A percentile compares a stretch with the other conserved stretches of the same genome.
Evolutionary conservation across 2,113 vertebrate species (phyloP).

Genomic region (Mus spicilegus): DNA sequence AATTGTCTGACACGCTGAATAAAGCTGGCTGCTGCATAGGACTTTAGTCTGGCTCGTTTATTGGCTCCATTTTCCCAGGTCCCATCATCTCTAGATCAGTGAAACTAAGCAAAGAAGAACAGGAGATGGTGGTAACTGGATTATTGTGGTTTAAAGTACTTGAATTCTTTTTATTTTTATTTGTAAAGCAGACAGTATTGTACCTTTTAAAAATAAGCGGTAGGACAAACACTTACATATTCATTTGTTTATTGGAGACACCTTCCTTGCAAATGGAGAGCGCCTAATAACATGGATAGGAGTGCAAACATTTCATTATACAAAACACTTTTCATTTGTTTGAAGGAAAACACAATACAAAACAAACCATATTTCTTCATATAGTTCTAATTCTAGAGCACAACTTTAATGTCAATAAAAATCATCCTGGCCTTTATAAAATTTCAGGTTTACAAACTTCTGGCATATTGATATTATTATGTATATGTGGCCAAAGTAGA

Average conservation of each 20-base stretch:
- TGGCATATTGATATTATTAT: not conserved
- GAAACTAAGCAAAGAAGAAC: not conserved
- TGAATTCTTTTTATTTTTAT: slow-evolving; percentile 31
- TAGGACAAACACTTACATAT: not conserved
- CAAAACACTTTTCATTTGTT: slow-evolving; percentile 26
- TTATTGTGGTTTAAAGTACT: not conserved
- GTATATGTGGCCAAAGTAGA: not conserved
- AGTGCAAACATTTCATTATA: not conserved
- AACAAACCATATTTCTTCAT: not conserved
- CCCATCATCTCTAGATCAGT: not conserved
- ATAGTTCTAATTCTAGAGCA: slow-evolving; percentile 16
- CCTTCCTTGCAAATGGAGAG: not conserved
- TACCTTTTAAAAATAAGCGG: not conserved
- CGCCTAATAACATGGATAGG: not conserved
- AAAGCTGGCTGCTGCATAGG: not conserved
- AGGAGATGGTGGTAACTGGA: slow-evolving; percentile 5
- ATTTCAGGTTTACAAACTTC: not conserved
- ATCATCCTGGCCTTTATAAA: not conserved
- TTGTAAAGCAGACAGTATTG: not conserved
- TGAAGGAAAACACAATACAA: not conserved
- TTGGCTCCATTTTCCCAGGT: not conserved
- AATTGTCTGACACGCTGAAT: not conserved
- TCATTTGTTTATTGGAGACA: not conserved
- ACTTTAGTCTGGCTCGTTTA: not conserved
- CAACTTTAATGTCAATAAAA: slow-evolving; percentile 30